Evolutionary conservation across 2,888 invertebrate species (phyloP).

Genomic region (Muscina levida): DNA sequence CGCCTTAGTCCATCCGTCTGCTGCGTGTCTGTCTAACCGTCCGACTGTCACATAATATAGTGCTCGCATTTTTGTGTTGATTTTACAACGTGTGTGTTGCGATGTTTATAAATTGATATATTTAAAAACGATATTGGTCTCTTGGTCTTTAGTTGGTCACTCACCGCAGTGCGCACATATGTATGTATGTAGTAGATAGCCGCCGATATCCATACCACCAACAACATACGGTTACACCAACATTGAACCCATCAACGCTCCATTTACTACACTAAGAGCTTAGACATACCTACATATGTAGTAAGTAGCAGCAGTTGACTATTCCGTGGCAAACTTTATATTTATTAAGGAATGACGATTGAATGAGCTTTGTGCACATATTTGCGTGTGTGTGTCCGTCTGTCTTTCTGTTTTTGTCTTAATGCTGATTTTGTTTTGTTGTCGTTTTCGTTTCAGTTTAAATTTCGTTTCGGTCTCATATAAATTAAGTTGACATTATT

Average conservation of each 20-base stretch:
- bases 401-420: slow-evolving; percentile 39
- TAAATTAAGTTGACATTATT: slow-evolving; percentile 68
- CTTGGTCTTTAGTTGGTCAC: slow-evolving; percentile 9
- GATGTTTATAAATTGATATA: slow-evolving; percentile 56
- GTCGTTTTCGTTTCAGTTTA: slow-evolving; percentile 27
- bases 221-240: not conserved
- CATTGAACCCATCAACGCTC: not conserved
- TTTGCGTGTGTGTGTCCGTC: slow-evolving; percentile 57
- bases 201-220: slow-evolving; percentile 28
- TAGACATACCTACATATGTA: not conserved
- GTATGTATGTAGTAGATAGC: slow-evolving; percentile 6
- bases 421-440: slow-evolving; percentile 15
- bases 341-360: not conserved
- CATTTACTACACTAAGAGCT: not conserved
- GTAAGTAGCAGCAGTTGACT: not conserved
- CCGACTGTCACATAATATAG: not conserved
- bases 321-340: not conserved
- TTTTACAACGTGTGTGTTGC: slow-evolving; percentile 22
- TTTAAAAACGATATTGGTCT: slow-evolving; percentile 52
- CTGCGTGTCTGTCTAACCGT: not conserved
- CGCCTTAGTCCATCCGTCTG: not conserved
- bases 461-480: slow-evolving; percentile 62
- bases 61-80: slow-evolving; percentile 1
- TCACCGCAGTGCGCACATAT: slow-evolving; percentile 7
- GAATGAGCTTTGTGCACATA: slow-evolving; percentile 23